Evolutionary conservation across 2,113 vertebrate genomes (phyloP), one percentile per base, ranked within the genome.

Genomic region (Dunckerocampus dactyliophorus): DNA sequence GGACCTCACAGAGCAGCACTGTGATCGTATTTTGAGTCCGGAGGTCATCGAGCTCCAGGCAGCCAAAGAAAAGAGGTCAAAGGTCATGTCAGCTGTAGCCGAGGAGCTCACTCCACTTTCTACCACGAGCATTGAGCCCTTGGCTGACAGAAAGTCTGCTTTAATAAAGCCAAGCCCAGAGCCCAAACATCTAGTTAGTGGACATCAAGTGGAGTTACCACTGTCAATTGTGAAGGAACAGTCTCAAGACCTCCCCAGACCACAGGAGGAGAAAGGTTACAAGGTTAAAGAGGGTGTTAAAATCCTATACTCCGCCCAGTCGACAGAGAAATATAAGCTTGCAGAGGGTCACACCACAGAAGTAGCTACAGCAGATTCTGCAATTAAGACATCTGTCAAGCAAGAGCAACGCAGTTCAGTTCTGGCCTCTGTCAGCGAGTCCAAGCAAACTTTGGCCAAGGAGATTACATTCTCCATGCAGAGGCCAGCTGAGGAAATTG

Each of bases 1-100:
- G 67, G 88, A 85, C 42, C 72, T 93, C n/a, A 88, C 67, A 19
- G 91, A 92, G 80, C 91, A 92, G 56, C 91, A 92, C 69, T 85
- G 75, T 31, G 87, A 90, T 63, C 85, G 82, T 4, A 91, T 92
- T 52, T 74, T 82, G 70, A 92, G 88, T 56, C 89, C 88, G 1
- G 87, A 89, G 60, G 64, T 88, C 13, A 57, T 82, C n/a, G 75
- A 87, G 47, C 71, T 88, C 12, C 72, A 85, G 59, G 28, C 80
- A 13, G 55, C 68, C 1, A 76, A 20, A 51, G 90, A 92, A 67
- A 73, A 79, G 48, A 70, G 45, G 47, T 80, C 82, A 45, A 81
- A 83, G 28, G 39, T 88, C 3, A 84, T 84, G 81, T 89, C 89
- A 43, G 86, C 90, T 21, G 53, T 91, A 17, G 76, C 90, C 1